Base-by-base conservation (phyloP, 2,888 invertebrate genomes). In the Leptopilina myrica region DNA sequence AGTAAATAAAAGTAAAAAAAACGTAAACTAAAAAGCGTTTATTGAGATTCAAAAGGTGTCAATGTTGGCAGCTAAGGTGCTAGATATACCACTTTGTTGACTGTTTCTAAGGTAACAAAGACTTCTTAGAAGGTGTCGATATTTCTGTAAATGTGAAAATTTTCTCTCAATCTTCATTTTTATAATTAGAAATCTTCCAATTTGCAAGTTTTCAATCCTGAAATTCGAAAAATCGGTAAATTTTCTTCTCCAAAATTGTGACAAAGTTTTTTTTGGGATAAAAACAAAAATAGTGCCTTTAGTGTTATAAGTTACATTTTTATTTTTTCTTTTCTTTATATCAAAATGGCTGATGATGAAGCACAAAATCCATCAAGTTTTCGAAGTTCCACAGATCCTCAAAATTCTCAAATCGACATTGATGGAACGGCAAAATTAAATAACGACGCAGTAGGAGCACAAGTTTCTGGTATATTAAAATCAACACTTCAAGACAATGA, bases 401-500 rank as follows among this genome's bases (percentile, higher is more conserved):
- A 56, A 14, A 40, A 56, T 33, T 14, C 20, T 15, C 46, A 53
- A 76, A 56, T n/a, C 65, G 77, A 12, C 80, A 33, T 33, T 33
- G 77, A 15, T 67, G 86, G 81, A 77, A 92, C 92, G 33, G 3
- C 33, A 33, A 33, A 33, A 90, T 92, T 92, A 76, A 89, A 91
- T 81, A 92, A 92, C 75, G 73, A 73, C 33, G 92, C 53, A 7
- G 46, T 90, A 81, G 93, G 92, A 20, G 92, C 92, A 40, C 93
- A 93, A 84, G 93, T 93, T 62, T 93, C 93, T 73, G 94, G 94
- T 80, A 95, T 95, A 76, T 92, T 96, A n/a, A 95, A 95, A 77
- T 93, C 94, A 49, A 94, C 94, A 67, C 94, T 91, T 26, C 90
- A 95, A 87, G 94, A 96, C 85, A 95, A 95, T 14, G 96, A 97